Base-by-base conservation (phyloP, 2,113 vertebrate genomes). In the Channa argus region DNA sequence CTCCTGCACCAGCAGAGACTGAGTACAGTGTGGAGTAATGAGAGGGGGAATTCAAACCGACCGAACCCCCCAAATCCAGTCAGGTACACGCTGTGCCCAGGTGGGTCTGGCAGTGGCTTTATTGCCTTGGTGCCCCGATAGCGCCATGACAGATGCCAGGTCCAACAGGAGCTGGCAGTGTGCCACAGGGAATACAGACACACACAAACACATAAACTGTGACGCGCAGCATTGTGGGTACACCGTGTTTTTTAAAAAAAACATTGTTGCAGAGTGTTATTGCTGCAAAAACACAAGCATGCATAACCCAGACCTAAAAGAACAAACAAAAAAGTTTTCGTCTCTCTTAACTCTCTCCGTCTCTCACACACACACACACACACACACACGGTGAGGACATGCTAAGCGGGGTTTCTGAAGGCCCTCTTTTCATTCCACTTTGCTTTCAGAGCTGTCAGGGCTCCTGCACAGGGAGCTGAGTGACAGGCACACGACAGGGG, bases 401-500 rank as follows among this genome's bases (percentile, higher is more conserved):
- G 79, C 69, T 79, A 66, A 82, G 74, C 75, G 76, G 67, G 67
- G 63, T 79, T 84, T 87, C 63, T 71, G 49, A 72, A 62, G 70
- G 43, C 59, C 60, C 79, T 71, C 41, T 69, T 82, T 79, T 76
- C 66, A 49, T 68, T 74, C 70, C 12, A 47, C 47, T 53, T 79
- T 56, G 71, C 73, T 73, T 39, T 74, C 71, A 47, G 71, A 86
- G 77, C 87, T 86, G 87, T 81, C 83, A 87, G 56, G 2, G 68
- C 60, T 73, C 60, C 72, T 69, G 83, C 79, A 60, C 70, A 63
- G 67, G 73, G 77, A 80, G 82, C 85, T 68, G 82, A 90, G 63
- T 89, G 87, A 82, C 89, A 86, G 86, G 84, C 36, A 53, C 82
- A 79, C 87, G 85, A 87, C 79, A 84, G 69, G 79, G 73, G 66